phyloP scores from a whole-genome alignment of 2,888 invertebrate genomes.

The Esperia sulphurella region DNA sequence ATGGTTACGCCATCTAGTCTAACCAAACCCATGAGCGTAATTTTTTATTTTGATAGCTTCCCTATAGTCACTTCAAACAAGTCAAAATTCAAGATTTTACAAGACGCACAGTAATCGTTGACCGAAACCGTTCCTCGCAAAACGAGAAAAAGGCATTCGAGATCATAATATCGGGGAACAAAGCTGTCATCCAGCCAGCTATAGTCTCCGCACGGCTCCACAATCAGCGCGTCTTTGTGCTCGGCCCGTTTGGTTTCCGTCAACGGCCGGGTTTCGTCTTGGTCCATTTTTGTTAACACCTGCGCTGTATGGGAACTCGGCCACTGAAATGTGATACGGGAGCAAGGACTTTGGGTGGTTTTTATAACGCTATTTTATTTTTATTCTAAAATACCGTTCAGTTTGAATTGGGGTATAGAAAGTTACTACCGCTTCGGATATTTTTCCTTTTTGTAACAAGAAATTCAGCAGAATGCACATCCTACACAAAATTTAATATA shows the following conservation, averaged over 20 bases:
- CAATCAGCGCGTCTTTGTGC: constrained; percentile 22
- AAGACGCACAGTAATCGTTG: constrained; percentile 3
- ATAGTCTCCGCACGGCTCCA: constrained; percentile 8
- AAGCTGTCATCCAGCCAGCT: constrained; percentile 8
- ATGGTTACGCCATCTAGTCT: too few relatives aligned
- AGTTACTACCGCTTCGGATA: too few relatives aligned
- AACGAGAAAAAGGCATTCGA: constrained; percentile 20
- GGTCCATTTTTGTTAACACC: constrained; percentile 69
- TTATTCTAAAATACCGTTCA: background rate
- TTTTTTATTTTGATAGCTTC: too few relatives aligned
- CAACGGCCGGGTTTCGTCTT: constrained; percentile 22
- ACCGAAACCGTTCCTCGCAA: constrained; percentile 14
- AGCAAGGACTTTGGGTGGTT: background rate
- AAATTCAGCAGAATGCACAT: too few relatives aligned
- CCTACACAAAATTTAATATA: too few relatives aligned
- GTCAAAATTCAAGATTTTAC: background rate
- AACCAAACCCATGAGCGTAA: too few relatives aligned
- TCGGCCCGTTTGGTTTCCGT: constrained; percentile 8
- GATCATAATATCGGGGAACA: constrained; percentile 50
- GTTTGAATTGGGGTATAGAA: background rate
- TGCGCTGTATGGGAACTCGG: constrained; percentile 48
- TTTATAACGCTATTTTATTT: background rate
- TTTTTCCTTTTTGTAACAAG: too few relatives aligned
- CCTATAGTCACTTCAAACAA: too few relatives aligned
- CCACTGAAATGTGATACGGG: constrained; percentile 53